These are phyloP conservation scores for Seriola dumerili DNA, from an alignment of 2,113 vertebrate genomes.

Conservation along the genomic window DNA sequence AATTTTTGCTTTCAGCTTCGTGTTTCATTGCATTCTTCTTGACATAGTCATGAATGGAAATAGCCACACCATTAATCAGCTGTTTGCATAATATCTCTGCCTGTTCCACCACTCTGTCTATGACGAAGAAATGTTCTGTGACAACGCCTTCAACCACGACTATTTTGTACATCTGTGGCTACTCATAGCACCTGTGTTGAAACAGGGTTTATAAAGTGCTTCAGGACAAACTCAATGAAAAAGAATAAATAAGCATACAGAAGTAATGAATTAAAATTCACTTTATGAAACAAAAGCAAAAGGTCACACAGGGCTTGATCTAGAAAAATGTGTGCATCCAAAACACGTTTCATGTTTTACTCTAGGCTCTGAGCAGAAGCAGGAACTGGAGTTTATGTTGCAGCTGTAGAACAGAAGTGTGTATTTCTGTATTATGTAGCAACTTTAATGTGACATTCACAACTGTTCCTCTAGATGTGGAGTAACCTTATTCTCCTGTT, in stretches of 20 bases:
- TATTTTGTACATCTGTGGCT: background rate
- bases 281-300: background rate
- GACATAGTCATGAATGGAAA: too few species aligned
- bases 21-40: too few species aligned
- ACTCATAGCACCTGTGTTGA: background rate
- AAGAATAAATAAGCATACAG: background rate
- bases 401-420: conserved; percentile 37
- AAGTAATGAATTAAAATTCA: background rate
- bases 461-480: background rate
- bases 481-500: background rate
- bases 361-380: conserved; percentile 10
- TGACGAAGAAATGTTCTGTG: too few species aligned
- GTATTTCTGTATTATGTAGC: background rate
- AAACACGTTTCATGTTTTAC: background rate
- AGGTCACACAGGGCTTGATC: background rate
- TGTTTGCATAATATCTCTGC: too few species aligned
- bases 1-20: too few species aligned
- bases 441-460: background rate
- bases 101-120: too few species aligned
- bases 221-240: background rate
- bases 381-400: conserved; percentile 48
- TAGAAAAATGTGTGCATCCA: background rate
- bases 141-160: too few species aligned
- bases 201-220: background rate
- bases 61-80: too few species aligned